Evolutionary conservation across 2,888 invertebrate species (phyloP).

Genomic region (Lasius fuliginosus): DNA sequence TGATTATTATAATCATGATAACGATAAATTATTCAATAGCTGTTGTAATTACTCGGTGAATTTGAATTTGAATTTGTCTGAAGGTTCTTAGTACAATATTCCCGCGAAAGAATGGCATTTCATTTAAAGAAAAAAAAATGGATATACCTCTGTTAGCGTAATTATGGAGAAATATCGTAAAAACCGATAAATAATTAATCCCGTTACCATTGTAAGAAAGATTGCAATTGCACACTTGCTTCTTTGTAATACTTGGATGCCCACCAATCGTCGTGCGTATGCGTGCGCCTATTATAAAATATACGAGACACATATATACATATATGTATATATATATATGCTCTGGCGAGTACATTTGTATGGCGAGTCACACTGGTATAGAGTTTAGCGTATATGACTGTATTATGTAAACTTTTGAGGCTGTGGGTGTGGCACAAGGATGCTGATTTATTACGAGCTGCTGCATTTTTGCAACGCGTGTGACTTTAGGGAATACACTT

Average conservation of each 20-base stretch:
- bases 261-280: slow-evolving; percentile 47
- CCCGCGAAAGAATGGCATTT: not conserved
- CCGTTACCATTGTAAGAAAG: slow-evolving; percentile 39
- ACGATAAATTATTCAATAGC: not conserved
- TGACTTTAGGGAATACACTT: slow-evolving; percentile 35
- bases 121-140: not conserved
- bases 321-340: slow-evolving; percentile 56
- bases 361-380: slow-evolving; percentile 45
- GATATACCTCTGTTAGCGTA: slow-evolving; percentile 25
- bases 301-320: slow-evolving; percentile 66
- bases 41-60: not conserved
- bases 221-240: slow-evolving; percentile 48
- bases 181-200: slow-evolving; percentile 29
- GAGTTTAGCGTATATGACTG: slow-evolving; percentile 55
- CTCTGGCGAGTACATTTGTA: too few relatives aligned
- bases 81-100: not conserved
- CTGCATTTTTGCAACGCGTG: slow-evolving; percentile 62
- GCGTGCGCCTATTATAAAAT: slow-evolving; percentile 70
- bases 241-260: slow-evolving; percentile 52
- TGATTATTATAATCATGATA: slow-evolving; percentile 4
- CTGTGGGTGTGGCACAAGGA: slow-evolving; percentile 81
- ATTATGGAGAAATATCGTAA: slow-evolving; percentile 24
- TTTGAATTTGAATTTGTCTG: not conserved
- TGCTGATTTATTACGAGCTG: slow-evolving; percentile 65
- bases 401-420: slow-evolving; percentile 79